Conservation (phyloP, 2,113 vertebrate species). For the Ceratotherium simum region DNA sequence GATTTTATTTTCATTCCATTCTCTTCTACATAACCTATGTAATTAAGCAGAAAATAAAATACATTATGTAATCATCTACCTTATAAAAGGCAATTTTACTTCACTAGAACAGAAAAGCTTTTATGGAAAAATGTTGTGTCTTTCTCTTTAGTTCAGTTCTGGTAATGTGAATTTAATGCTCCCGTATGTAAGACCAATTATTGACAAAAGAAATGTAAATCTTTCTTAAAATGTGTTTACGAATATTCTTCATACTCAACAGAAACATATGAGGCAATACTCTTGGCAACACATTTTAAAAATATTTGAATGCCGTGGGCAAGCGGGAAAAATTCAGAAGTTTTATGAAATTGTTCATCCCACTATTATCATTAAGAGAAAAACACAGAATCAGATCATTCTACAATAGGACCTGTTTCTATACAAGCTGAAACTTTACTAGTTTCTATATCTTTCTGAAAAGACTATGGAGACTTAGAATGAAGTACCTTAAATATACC, state of each 20-base stretch:
- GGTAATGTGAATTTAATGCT: not conserved
- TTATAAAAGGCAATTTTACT: not conserved
- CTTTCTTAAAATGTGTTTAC: not conserved
- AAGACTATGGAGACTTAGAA: not conserved
- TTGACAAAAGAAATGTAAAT: not conserved
- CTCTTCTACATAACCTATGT: not conserved
- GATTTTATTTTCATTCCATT: not conserved
- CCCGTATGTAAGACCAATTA: not conserved
- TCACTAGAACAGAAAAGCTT: not conserved
- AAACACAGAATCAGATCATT: accelerated
- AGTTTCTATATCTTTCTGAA: not conserved
- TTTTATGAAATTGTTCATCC: not conserved
- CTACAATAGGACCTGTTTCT: accelerated
- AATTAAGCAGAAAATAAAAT: not conserved
- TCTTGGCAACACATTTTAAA: accelerated
- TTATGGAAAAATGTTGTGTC: too few relatives aligned
- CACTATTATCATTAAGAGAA: not conserved
- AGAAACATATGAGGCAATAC: accelerated
- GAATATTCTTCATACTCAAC: too few relatives aligned
- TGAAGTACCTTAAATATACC: not conserved
- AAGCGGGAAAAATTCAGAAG: not conserved
- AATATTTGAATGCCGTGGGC: accelerated
- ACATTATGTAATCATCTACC: not conserved
- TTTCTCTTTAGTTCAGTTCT: not conserved
- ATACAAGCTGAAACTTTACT: not conserved